Base-by-base conservation (phyloP, 2,797 vertebrate genomes). In the Phalanger gymnotis region DNA sequence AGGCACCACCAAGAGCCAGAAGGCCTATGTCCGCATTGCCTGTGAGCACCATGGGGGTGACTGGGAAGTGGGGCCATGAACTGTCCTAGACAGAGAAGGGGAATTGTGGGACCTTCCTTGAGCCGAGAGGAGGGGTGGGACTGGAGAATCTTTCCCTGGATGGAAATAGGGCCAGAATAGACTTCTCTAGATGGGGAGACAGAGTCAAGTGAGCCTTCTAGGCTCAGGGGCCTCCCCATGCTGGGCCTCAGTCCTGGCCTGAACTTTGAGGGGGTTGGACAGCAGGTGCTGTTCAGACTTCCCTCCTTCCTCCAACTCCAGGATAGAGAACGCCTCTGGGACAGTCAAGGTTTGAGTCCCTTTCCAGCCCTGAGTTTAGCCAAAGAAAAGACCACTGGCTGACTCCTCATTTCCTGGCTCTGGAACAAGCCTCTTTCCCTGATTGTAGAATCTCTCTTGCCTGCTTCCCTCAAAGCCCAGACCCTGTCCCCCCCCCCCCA, bases 1-100 rank as follows among this genome's bases (percentile, higher is more conserved):
- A 0, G 99, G 99, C 97, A 99, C 99, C 96, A 99, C 99, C 98
- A 99, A 99, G 98, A 99, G 99, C 98, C 99, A 99, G 98, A 99
- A 99, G 97, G 99, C 99, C 6, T 99, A 99, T 0, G 99, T 99
- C 97, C 99, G 99, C 97, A 99, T 99, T 0, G 99, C 99, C 97
- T 99, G 99, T 99, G 99, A 99, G 99, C 99, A 94, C 31, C 31
- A 22, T 81, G 51, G 9, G 0, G 53, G 54, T 92, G 89, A 95
- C 95, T 57, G 92, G 92, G 90, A 94, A 96, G 95, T 93, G 94
- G 31, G 53, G 81, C 13, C 16, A 6, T 30, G 3, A 53, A 54
- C 61, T 28, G 19, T 34, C 93, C 66, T 3, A 27, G 40, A 1
- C n/a, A 0, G 0, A 34, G 73, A 47, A 27, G 31, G 2, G 34